Conservation (phyloP, 2,113 vertebrate genomes). For the Ciconia stormi region DNA sequence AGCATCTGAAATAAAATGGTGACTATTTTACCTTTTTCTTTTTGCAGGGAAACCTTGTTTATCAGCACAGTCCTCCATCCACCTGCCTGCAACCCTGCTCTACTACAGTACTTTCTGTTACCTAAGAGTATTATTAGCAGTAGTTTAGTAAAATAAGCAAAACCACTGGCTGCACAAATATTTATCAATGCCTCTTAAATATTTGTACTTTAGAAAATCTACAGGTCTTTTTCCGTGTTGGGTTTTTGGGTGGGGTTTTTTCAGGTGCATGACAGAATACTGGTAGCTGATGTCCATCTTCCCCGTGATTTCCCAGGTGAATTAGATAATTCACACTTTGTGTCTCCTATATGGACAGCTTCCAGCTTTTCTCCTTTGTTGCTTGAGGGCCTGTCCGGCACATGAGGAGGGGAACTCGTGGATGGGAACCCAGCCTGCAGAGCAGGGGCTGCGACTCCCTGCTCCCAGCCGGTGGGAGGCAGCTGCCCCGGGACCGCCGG, state of each 20-base stretch:
- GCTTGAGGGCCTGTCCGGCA: not conserved
- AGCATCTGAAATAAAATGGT: not conserved
- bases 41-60: not conserved
- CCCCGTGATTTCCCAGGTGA: not conserved
- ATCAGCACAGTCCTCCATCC: not conserved
- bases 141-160: not conserved
- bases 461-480: not conserved
- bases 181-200: not conserved
- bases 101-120: not conserved
- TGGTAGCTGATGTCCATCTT: not conserved
- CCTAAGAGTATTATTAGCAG: not conserved
- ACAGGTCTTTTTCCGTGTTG: not conserved
- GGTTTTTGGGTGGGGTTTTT: not conserved
- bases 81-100: not conserved
- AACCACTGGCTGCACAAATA: not conserved
- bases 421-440: not conserved
- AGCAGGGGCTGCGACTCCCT: not conserved
- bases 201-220: not conserved
- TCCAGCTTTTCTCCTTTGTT: not conserved
- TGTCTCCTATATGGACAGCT: not conserved
- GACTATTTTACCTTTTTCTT: not conserved
- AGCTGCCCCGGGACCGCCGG: rapidly evolving
- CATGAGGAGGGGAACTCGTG: rapidly evolving
- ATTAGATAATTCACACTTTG: not conserved
- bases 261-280: not conserved